phyloP scores from a whole-genome alignment of 2,888 invertebrate genomes.

The Tenthredo distinguenda region DNA sequence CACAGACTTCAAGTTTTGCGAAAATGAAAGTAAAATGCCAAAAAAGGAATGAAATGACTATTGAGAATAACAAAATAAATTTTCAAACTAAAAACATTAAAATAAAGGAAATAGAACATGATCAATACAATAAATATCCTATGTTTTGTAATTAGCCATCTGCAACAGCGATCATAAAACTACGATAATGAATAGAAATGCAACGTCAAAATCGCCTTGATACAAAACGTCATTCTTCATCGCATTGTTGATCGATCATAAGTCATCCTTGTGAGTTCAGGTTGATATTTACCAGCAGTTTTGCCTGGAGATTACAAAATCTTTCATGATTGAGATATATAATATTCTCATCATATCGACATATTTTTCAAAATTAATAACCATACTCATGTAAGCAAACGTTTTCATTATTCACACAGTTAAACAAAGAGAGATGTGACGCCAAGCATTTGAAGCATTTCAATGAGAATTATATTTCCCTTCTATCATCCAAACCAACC shows the following conservation, averaged over 20 bases:
- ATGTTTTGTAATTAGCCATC: background rate
- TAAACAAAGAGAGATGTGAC: background rate
- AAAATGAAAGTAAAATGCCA: background rate
- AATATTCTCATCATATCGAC: background rate
- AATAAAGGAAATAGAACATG: background rate
- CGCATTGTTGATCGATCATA: background rate
- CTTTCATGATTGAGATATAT: background rate
- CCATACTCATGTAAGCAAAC: background rate
- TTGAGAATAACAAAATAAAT: background rate
- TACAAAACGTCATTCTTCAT: background rate
- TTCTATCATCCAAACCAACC: background rate
- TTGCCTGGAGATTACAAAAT: background rate
- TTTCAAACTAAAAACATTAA: background rate
- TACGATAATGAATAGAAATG: background rate
- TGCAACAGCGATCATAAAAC: background rate
- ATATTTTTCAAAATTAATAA: background rate
- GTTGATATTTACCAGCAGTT: conserved; percentile 19
- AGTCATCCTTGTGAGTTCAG: background rate
- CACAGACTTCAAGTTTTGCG: background rate
- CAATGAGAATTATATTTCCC: background rate
- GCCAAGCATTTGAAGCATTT: background rate
- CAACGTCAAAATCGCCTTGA: background rate
- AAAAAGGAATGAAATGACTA: background rate
- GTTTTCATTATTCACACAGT: background rate
- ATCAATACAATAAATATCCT: background rate